Percentiles rank a stretch among this genome's conserved stretches.
These are phyloP conservation scores for human DNA, from an alignment of 2,113 vertebrate species.

Conservation along the genomic window DNA sequence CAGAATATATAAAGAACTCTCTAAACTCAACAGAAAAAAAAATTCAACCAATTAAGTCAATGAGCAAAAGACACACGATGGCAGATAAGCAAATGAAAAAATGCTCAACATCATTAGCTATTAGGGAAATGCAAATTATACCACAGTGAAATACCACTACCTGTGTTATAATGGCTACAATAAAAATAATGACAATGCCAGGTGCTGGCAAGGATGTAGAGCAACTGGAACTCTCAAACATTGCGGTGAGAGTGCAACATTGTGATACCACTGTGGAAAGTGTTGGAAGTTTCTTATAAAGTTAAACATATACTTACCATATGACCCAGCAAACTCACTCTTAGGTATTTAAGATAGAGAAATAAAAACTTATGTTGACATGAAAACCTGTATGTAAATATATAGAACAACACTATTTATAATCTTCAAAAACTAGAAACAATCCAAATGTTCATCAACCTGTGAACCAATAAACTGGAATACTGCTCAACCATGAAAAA, in stretches of 20 bases:
- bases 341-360: neutral
- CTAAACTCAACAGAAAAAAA: neutral
- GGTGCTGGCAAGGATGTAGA: neutral
- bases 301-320: neutral
- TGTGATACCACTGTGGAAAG: neutral
- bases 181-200: neutral
- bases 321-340: neutral
- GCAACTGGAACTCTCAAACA: neutral
- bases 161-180: neutral
- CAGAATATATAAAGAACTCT: neutral
- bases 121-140: slow-evolving; percentile 4
- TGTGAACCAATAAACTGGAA: neutral
- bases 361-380: neutral
- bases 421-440: neutral
- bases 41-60: slow-evolving; percentile 1
- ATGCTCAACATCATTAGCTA: neutral
- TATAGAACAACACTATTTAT: neutral
- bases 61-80: neutral
- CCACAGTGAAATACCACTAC: neutral
- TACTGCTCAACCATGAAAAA: neutral
- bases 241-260: neutral
- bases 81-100: neutral
- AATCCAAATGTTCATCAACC: neutral
- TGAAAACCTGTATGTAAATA: neutral
- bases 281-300: neutral